phyloP scores from a whole-genome alignment of 1,140 invertebrate species.

The Aphaenogaster floridana region DNA sequence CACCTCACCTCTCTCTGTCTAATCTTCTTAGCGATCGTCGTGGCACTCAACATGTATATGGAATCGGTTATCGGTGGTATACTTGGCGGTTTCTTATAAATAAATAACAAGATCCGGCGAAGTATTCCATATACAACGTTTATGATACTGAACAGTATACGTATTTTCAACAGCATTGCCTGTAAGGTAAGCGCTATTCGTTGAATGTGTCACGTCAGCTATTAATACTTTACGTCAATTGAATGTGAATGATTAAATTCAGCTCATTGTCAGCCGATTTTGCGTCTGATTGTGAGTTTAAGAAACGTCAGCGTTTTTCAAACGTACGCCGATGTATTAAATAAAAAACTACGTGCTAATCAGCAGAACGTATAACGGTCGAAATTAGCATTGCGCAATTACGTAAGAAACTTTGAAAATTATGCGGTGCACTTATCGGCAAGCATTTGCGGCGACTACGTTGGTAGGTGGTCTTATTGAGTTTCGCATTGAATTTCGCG shows the following conservation, averaged over 20 bases:
- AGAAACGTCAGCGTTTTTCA: background rate
- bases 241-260: background rate
- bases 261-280: background rate
- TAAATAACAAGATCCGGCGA: background rate
- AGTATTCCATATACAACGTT: background rate
- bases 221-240: background rate
- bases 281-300: background rate
- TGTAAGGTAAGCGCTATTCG: background rate
- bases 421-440: background rate
- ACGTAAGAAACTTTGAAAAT: background rate
- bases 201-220: background rate
- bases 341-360: background rate
- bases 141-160: background rate
- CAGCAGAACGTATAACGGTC: too few relatives aligned
- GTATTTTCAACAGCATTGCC: background rate
- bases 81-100: conserved; percentile 50
- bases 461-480: conserved; percentile 32
- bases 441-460: background rate
- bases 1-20: conserved; percentile 84
- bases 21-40: conserved; percentile 83
- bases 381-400: background rate
- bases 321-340: background rate
- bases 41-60: conserved; percentile 80
- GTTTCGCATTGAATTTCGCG: background rate
- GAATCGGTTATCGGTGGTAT: conserved; percentile 79